Evolutionary conservation across 2,888 invertebrate species (phyloP).

Genomic region (Torymus auratus): DNA sequence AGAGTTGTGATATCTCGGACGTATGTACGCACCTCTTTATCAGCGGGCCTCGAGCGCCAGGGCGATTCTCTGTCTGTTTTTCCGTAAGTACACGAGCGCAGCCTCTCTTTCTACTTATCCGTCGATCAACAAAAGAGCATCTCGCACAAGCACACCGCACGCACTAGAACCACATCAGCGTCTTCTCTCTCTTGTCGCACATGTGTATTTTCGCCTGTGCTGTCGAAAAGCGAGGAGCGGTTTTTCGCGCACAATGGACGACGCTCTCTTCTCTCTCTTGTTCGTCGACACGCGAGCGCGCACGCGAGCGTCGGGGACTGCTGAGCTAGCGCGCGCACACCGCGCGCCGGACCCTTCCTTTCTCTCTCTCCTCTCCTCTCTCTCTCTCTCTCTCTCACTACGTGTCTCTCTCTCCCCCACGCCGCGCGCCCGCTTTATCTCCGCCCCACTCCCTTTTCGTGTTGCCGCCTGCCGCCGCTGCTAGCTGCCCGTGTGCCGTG

Average conservation of each 20-base stretch:
- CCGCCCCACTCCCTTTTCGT: conserved; percentile 44
- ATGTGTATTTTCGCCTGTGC: neutral
- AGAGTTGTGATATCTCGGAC: no score
- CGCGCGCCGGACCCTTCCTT: conserved; percentile 63
- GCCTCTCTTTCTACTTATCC: neutral
- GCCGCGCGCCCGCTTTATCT: conserved; percentile 36
- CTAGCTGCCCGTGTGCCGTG: neutral
- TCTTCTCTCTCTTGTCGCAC: no score
- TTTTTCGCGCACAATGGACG: conserved; percentile 36
- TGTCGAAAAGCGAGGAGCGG: neutral
- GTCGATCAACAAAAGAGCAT: neutral
- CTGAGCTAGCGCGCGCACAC: conserved; percentile 62
- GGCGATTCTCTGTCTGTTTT: neutral
- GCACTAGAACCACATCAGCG: no score
- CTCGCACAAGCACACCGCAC: no score
- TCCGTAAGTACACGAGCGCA: neutral
- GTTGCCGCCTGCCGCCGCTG: neutral
- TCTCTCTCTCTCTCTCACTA: conserved; percentile 12
- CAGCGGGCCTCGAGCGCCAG: conserved; percentile 7
- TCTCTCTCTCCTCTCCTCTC: conserved; percentile 53
- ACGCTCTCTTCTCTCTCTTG: conserved; percentile 59
- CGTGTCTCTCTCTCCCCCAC: conserved; percentile 50
- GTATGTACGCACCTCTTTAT: conserved; percentile 38
- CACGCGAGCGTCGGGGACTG: conserved; percentile 67
- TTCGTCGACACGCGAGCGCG: conserved; percentile 59